Evolutionary conservation across 2,113 vertebrate genomes (phyloP), one percentile per base, ranked within the genome.

Genomic region (Scomber colias): DNA sequence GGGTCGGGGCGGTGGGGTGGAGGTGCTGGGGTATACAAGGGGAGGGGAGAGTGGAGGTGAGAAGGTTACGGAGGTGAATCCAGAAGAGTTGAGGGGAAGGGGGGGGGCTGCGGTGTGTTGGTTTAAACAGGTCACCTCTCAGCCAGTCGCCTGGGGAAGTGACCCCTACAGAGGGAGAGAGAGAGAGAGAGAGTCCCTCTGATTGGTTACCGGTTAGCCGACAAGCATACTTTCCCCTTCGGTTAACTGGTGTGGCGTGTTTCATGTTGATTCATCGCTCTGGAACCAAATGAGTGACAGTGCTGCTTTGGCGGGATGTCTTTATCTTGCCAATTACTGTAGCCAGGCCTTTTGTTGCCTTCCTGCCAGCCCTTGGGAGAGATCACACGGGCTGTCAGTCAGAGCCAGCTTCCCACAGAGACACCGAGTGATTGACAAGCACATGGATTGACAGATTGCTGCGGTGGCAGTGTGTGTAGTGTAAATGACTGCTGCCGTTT

Each of bases 331-430:
- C 90, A 93, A 94, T 94, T 93, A 92, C 89, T 83, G 87, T 74
- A 79, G 74, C 83, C 13, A 50, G 75, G 83, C 81, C 86, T 89
- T 92, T 93, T 93, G 92, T 92, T 90, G 84, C 82, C 88, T 82
- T 86, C 77, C 90, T 89, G 83, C 85, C 76, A 87, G 90, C 88
- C 87, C 90, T 83, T 90, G 76, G 81, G 89, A 92, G 88, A 93
- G 93, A 94, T 93, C 93, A 92, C 89, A 94, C 89, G 63, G 86
- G 85, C 90, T 90, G 94, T 92, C 94, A 93, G 83, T 93, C 92
- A 93, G 59, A 83, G 80, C 51, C 56, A 60, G 81, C 85, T 83
- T 76, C 90, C 89, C 79, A 56, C 86, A 15, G 89, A 92, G 90
- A 87, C 82, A 19, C 72, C 0, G 80, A 77, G 75, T 90, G 92